Percentiles rank a stretch among this genome's conserved stretches.
Evolutionary conservation across 2,888 invertebrate genomes (phyloP).

Genomic region (Andrena hattorfiana): DNA sequence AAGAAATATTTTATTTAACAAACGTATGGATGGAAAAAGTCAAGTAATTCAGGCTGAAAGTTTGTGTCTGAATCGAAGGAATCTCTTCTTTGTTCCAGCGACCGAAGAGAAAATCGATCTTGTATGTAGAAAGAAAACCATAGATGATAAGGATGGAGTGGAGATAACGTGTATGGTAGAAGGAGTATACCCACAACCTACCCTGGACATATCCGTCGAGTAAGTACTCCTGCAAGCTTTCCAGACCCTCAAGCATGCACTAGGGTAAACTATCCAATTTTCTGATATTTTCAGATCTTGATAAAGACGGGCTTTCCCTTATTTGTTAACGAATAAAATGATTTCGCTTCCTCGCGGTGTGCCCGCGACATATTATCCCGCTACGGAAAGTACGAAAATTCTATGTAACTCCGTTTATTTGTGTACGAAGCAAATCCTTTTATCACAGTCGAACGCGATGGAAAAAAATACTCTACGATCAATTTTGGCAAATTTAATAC

Average conservation of each 20-base stretch:
- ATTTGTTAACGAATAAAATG: conserved; percentile 22
- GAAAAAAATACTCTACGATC: too few species aligned
- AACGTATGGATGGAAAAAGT: background rate
- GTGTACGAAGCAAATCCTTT: background rate
- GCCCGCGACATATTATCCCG: background rate
- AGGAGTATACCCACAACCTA: conserved; percentile 82
- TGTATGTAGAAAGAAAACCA: conserved; percentile 72
- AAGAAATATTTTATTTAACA: background rate
- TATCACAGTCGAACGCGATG: background rate
- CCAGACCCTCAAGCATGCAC: conserved; percentile 1
- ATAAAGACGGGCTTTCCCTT: background rate
- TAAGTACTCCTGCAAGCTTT: conserved; percentile 73
- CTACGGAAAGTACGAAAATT: background rate
- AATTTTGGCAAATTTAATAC: background rate
- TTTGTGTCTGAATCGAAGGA: background rate
- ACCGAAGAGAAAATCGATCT: conserved; percentile 81
- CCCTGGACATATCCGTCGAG: conserved; percentile 81
- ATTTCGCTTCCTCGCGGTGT: background rate
- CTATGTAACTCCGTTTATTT: background rate
- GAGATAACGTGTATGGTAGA: conserved; percentile 81
- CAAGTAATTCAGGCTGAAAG: background rate
- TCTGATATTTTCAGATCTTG: conserved; percentile 35
- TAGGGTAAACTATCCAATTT: conserved; percentile 28
- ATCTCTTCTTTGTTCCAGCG: conserved; percentile 75
- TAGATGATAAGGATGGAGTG: conserved; percentile 77